A percentile compares a stretch with the other conserved stretches of the same genome.
Conservation (phyloP, 1,140 invertebrate genomes). For the Drosophila insularis region DNA sequence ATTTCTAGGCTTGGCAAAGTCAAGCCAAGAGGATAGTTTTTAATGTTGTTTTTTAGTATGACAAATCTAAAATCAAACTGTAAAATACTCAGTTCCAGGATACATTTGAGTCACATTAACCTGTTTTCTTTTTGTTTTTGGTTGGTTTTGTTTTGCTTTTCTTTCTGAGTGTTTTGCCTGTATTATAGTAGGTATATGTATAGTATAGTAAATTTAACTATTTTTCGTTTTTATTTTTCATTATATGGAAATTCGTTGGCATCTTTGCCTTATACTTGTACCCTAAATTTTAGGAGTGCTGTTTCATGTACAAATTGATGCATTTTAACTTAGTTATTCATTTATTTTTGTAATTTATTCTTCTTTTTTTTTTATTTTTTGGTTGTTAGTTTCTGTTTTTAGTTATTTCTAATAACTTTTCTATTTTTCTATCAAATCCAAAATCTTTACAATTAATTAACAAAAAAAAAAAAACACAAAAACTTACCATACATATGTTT, state of each 20-base stretch:
- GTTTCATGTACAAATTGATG: conserved; percentile 75
- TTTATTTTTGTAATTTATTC: conserved; percentile 23
- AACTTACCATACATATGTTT: conserved; percentile 19
- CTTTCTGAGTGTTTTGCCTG: background rate
- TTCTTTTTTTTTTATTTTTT: conserved; percentile 31
- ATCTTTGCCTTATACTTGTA: conserved; percentile 32
- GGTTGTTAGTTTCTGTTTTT: conserved; percentile 51
- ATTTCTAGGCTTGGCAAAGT: no score
- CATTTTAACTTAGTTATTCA: conserved; percentile 57
- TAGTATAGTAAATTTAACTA: conserved; percentile 18
- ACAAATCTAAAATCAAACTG: background rate
- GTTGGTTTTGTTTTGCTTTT: background rate
- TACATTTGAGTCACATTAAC: background rate
- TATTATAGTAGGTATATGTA: conserved; percentile 5
- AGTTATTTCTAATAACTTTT: conserved; percentile 76
- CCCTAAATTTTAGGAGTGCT: conserved; percentile 63
- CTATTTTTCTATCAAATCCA: conserved; percentile 46
- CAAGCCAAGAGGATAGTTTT: no score
- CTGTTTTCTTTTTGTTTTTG: background rate
- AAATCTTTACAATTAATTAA: conserved; percentile 77
- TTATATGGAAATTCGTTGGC: conserved; percentile 69
- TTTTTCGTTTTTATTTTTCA: conserved; percentile 10
- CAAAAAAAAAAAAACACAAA: conserved; percentile 52
- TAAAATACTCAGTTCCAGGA: conserved; percentile 3
- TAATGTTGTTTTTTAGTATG: background rate